phyloP scores from a whole-genome alignment of 2,113 vertebrate species.

The Corythornis madagascariensis region DNA sequence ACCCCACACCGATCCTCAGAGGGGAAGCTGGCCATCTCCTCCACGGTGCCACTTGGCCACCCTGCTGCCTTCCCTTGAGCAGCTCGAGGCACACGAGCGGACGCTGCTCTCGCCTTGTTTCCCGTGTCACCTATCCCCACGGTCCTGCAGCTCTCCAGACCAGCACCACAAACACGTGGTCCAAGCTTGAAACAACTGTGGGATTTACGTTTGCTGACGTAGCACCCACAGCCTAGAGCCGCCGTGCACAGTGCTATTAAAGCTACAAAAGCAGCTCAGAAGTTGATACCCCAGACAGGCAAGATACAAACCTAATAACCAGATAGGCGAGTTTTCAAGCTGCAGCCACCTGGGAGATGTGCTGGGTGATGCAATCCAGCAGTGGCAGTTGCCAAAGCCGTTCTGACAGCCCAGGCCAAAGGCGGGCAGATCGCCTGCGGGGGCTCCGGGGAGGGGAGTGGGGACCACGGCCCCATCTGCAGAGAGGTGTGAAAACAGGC shows the following conservation, averaged over 20 bases:
- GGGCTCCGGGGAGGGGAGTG: neutral
- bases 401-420: slow-evolving; percentile 20
- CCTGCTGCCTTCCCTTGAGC: neutral
- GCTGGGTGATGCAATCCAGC: slow-evolving; percentile 36
- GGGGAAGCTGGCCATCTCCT: neutral
- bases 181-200: neutral
- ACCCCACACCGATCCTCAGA: neutral
- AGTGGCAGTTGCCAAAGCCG: slow-evolving; percentile 28
- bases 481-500: slow-evolving; percentile 42
- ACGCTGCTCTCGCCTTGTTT: neutral
- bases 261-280: neutral
- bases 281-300: neutral
- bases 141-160: fast-evolving
- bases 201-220: neutral
- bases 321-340: slow-evolving; percentile 8
- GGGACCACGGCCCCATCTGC: neutral
- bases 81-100: fast-evolving
- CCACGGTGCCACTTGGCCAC: fast-evolving
- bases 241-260: neutral
- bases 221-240: neutral
- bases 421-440: slow-evolving; percentile 5
- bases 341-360: slow-evolving; percentile 43
- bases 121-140: fast-evolving
- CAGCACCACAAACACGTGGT: fast-evolving
- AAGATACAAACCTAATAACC: neutral